Evolutionary conservation across 2,113 vertebrate species (phyloP).

Genomic region (Chaenogobius annularis): DNA sequence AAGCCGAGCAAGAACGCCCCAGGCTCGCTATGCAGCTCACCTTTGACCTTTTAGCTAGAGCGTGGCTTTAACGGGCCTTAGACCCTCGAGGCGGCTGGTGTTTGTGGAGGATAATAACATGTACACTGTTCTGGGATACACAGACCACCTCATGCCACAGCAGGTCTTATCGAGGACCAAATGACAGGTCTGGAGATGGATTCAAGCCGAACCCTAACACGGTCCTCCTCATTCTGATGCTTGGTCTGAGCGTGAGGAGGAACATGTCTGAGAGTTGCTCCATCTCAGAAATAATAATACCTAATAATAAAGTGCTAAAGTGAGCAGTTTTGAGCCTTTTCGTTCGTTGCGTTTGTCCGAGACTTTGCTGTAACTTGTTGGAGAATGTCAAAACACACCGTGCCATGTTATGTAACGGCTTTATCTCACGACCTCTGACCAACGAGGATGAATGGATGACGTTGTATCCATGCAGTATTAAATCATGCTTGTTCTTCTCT

Average conservation of each 20-base stretch:
- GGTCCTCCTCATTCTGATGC: background rate
- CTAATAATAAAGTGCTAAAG: background rate
- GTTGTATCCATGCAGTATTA: background rate
- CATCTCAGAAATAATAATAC: background rate
- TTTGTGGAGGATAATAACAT: too few relatives aligned
- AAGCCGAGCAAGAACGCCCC: too few relatives aligned
- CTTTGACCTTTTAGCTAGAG: too few relatives aligned
- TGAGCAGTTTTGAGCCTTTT: background rate
- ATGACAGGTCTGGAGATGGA: background rate
- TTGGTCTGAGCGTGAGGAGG: background rate
- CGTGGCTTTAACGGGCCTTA: too few relatives aligned
- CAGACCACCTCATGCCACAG: too few relatives aligned
- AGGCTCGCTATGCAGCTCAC: too few relatives aligned
- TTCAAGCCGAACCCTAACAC: too few relatives aligned
- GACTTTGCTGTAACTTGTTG: conserved; percentile 1
- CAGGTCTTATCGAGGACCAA: too few relatives aligned
- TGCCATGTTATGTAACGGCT: background rate
- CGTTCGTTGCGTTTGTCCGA: too few relatives aligned
- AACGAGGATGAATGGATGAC: background rate
- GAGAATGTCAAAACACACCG: background rate
- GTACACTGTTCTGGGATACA: too few relatives aligned
- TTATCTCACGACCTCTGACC: background rate
- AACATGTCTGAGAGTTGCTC: background rate
- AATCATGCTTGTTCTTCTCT: too few relatives aligned
- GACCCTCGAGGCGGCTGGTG: too few relatives aligned